Base-by-base conservation (phyloP, 2,113 vertebrate genomes). In the Arizona elegans region DNA sequence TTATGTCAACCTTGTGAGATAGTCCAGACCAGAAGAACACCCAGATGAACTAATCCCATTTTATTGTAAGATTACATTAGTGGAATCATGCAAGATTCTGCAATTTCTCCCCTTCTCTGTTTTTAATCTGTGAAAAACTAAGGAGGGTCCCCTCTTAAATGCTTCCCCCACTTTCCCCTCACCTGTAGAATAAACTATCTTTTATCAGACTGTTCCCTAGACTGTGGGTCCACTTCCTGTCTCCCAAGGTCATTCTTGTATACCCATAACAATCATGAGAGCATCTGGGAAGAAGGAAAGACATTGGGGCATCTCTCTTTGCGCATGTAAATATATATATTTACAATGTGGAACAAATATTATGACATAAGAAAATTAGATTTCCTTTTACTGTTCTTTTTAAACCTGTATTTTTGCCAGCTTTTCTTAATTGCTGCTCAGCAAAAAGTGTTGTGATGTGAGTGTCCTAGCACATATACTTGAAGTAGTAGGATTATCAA, bases 231-330 rank as follows among this genome's bases (percentile, higher is more conserved):
- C 13, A n/a, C 29, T n/a, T 70, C 65, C 26, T 70, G 5, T n/a
- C 65, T n/a, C 29, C 65, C 12, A 70, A n/a, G 29, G 5, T 15
- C 29, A 70, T 70, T 70, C 29, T n/a, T n/a, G 9, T 26, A 33
- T 33, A 70, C 1, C 12, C 12, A 70, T 70, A 12, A n/a, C 65
- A n/a, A 70, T 70, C 29, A 70, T 70, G 29, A 70, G 29, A 70
- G 13, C 65, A 70, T 70, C 65, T 70, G 29, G 65, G 65, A 70
- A 70, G 29, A 56, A 93, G 55, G 88, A 96, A 95, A 88, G 11
- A 0, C 89, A 12, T 29, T 47, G 86, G 19, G 92, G 81, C 65
- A 47, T 58, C 65, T 1, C 65, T 59, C 62, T 75, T 56, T 65
- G 92, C 81, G n/a, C 0, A 0, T 90, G 86, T 92, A n/a, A 87